Conservation (phyloP, 2,888 invertebrate genomes). For the Trissolcus japonicus region DNA sequence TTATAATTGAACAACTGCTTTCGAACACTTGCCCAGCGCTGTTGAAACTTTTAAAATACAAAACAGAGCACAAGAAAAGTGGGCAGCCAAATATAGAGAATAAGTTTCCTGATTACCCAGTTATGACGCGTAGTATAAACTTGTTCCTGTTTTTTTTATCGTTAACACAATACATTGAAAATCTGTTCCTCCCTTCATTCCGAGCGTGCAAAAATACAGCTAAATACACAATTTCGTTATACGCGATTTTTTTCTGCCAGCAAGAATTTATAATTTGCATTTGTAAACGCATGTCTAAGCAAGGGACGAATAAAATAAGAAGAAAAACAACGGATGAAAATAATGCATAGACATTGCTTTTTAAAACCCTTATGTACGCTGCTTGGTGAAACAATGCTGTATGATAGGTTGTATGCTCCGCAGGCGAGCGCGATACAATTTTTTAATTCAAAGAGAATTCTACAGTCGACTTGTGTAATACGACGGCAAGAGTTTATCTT, state of each 20-base stretch:
- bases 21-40: neutral
- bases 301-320: constrained; percentile 6
- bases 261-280: too few species aligned
- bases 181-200: too few species aligned
- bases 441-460: constrained; percentile 53
- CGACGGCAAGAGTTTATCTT: constrained; percentile 27
- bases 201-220: too few species aligned
- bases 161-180: too few species aligned
- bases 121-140: too few species aligned
- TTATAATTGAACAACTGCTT: too few species aligned
- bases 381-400: constrained; percentile 34
- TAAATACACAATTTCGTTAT: too few species aligned
- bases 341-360: constrained; percentile 11
- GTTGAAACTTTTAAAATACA: constrained; percentile 5
- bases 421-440: constrained; percentile 31
- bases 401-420: constrained; percentile 35
- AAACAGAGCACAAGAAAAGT: neutral
- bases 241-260: neutral
- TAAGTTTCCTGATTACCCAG: neutral
- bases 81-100: neutral
- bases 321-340: constrained; percentile 1
- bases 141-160: neutral
- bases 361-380: constrained; percentile 26
- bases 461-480: constrained; percentile 29
- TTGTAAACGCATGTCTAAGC: too few species aligned